These are phyloP conservation scores for Castor canadensis DNA, from an alignment of 2,113 vertebrate genomes.

Conservation along the genomic window DNA sequence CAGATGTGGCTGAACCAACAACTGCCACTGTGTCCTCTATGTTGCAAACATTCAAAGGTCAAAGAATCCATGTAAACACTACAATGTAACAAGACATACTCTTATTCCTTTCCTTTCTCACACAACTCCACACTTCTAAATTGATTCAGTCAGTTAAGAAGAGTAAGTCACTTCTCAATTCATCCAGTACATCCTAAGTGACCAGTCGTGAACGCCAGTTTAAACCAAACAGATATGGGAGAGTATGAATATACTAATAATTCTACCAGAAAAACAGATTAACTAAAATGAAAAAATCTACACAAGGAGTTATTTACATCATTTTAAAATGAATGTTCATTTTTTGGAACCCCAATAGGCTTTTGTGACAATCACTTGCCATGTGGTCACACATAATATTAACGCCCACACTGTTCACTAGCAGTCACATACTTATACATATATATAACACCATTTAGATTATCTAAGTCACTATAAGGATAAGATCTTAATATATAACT, in stretches of 20 bases:
- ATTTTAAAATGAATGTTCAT: slow-evolving; percentile 1
- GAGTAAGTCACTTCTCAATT: neutral
- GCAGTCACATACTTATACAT: neutral
- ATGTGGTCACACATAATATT: neutral
- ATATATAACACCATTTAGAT: neutral
- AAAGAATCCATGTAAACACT: neutral
- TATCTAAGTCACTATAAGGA: neutral
- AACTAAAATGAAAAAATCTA: neutral
- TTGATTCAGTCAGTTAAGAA: neutral
- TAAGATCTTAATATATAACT: neutral
- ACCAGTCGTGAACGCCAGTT: neutral
- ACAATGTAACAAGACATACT: neutral
- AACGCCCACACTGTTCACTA: neutral
- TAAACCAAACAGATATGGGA: neutral
- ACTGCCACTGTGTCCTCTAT: neutral
- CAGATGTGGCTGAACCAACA: neutral
- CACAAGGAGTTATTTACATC: neutral
- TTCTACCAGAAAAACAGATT: neutral
- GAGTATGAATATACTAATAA: neutral
- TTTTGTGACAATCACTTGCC: neutral
- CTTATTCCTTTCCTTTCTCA: neutral
- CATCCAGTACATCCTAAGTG: neutral
- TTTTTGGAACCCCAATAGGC: neutral
- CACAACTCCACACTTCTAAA: neutral
- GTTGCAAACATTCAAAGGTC: neutral